A percentile compares a stretch with the other conserved stretches of the same genome.
phyloP scores from a whole-genome alignment of 2,797 vertebrate species.

The Vespertilio murinus region DNA sequence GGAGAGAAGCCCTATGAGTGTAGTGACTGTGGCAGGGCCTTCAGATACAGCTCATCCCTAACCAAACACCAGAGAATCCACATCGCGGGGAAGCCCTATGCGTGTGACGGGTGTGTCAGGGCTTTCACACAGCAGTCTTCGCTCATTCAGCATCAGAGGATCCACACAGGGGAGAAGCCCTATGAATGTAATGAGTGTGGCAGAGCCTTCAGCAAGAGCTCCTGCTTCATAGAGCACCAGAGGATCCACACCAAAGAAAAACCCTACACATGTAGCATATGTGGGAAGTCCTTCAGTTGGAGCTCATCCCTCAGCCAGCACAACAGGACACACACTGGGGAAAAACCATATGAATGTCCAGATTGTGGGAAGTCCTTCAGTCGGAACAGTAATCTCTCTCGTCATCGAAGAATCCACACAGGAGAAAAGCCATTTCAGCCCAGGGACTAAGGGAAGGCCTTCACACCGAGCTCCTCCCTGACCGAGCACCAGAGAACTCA shows the following conservation, averaged over 20 bases:
- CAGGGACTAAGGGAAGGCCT: constrained; percentile 42
- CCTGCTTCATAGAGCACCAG: constrained; percentile 44
- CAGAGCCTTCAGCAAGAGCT: constrained; percentile 57
- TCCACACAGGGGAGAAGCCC: background rate
- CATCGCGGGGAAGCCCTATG: background rate
- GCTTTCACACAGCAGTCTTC: background rate
- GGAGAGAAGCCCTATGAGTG: constrained; percentile 31
- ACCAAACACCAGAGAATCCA: constrained; percentile 43
- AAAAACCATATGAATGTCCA: constrained; percentile 31
- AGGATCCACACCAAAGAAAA: constrained; percentile 56
- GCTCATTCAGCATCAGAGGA: constrained; percentile 16
- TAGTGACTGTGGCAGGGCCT: constrained; percentile 32
- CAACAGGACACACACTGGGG: constrained; percentile 32
- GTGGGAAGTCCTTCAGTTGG: constrained; percentile 56
- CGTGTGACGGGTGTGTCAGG: background rate
- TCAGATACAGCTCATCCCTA: constrained; percentile 24
- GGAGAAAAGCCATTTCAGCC: constrained; percentile 8
- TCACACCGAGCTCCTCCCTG: constrained; percentile 49
- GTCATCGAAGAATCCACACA: constrained; percentile 48
- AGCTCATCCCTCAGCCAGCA: constrained; percentile 55
- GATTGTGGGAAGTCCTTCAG: constrained; percentile 16
- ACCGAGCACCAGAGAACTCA: constrained; percentile 63
- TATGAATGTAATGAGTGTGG: background rate
- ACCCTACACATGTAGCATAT: background rate
- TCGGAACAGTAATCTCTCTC: constrained; percentile 35